A percentile compares a stretch with the other conserved stretches of the same genome.
These are phyloP conservation scores for Mystacornis crossleyi DNA, from an alignment of 2,113 vertebrate species.

Conservation along the genomic window DNA sequence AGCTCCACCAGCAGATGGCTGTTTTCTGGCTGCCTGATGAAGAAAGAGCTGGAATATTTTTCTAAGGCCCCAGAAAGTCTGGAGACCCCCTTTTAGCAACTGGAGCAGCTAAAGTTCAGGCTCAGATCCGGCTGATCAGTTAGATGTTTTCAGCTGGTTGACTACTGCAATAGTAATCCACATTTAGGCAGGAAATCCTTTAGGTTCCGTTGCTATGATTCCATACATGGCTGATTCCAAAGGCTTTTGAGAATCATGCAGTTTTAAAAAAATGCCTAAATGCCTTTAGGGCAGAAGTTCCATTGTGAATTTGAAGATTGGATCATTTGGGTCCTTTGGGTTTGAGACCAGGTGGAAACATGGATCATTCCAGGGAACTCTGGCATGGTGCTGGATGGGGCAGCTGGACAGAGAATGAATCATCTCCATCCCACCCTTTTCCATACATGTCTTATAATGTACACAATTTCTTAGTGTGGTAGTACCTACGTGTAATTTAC, in stretches of 20 bases:
- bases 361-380: neutral
- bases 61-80: conserved; percentile 87
- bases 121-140: neutral
- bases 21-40: conserved; percentile 85
- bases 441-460: neutral
- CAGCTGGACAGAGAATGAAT: neutral
- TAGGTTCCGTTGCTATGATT: neutral
- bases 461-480: neutral
- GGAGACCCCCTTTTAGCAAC: conserved; percentile 82
- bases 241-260: neutral
- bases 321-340: neutral
- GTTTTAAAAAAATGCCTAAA: neutral
- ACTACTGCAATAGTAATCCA: neutral
- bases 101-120: conserved; percentile 63
- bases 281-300: neutral
- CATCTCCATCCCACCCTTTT: neutral
- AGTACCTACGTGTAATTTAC: neutral
- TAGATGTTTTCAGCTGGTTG: neutral
- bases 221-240: neutral
- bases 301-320: neutral
- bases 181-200: neutral
- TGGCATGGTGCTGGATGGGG: neutral
- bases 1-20: fast-evolving
- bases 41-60: conserved; percentile 90
- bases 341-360: neutral